Conservation (phyloP, 2,888 invertebrate species). For the Charanyca ferruginea region DNA sequence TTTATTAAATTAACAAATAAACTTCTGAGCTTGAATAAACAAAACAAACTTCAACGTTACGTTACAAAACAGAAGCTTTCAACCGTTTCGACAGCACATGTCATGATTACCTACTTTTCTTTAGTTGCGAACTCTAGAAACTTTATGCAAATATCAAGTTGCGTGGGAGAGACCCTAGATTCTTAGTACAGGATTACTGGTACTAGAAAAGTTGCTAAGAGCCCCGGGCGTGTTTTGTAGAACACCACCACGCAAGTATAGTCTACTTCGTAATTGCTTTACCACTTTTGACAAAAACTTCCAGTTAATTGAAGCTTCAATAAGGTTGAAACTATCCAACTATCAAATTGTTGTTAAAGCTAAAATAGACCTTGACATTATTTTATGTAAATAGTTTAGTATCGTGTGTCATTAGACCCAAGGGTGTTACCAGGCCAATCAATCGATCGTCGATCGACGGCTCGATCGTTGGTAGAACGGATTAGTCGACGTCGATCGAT, state of each 20-base stretch:
- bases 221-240: conserved; percentile 6
- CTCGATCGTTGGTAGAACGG: no score
- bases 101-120: conserved; percentile 54
- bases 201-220: conserved; percentile 13
- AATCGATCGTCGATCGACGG: no score
- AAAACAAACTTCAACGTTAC: conserved; percentile 19
- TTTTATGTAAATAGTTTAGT: no score
- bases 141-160: conserved; percentile 49
- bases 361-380: no score
- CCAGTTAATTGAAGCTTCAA: no score
- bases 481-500: no score
- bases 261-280: no score
- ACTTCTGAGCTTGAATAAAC: conserved; percentile 23
- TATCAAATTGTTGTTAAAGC: no score
- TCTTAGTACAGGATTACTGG: conserved; percentile 34
- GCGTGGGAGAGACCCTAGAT: conserved; percentile 39
- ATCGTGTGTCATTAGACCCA: no score
- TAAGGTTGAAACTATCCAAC: no score
- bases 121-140: conserved; percentile 38
- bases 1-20: conserved; percentile 38
- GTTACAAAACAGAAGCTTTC: conserved; percentile 53
- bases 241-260: conserved; percentile 4
- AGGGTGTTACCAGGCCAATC: no score
- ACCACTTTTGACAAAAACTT: no score
- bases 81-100: conserved; percentile 38